Base-by-base conservation (phyloP, 2,797 vertebrate genomes). In the Gambelia wislizenii region DNA sequence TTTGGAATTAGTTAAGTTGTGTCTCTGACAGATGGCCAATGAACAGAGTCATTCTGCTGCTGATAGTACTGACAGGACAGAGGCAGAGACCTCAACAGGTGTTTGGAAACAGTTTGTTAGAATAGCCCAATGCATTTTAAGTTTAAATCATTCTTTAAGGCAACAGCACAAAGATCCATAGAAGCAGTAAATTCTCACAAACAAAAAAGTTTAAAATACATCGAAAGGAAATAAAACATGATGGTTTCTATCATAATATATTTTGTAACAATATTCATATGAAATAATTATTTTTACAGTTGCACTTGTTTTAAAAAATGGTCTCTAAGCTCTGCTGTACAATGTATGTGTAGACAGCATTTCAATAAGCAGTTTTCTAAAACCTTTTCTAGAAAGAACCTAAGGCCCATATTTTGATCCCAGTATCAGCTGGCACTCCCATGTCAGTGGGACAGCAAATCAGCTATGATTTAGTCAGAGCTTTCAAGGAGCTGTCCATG, bases 11-110 rank as follows among this genome's bases (percentile, higher is more conserved):
- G 39, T 67, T 80, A 56, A 39, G 8, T 79, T 84, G 16, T 74
- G 25, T 76, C 39, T 75, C 36, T 89, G 88, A 67, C n/a, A 52
- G 80, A 54, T 54, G 56, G 44, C 77, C 88, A 89, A n/a, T 52
- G 36, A 47, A 75, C 54, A 81, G 49, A 44, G n/a, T 81, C 42
- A 81, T 74, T 86, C 61, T 85, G 25, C 13, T 81, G 61, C 39
- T 85, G 44, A 13, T 75, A 39, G 79, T 25, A 44, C 44, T 54
- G 42, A 30, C 2, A 22, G 9, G 6, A 56, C 33, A 85, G 54
- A 85, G 39, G 22, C 47, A 14, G 33, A 80, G 39, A 30, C 14
- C 1, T 52, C 36, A 75, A 44, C 77, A 82, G 88, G 84, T 86
- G 77, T 79, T 75, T 81, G 44, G 83, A 81, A 85, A 75, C 78